phyloP scores from a whole-genome alignment of 2,888 invertebrate genomes.

The Caenorhabditis sp. region DNA sequence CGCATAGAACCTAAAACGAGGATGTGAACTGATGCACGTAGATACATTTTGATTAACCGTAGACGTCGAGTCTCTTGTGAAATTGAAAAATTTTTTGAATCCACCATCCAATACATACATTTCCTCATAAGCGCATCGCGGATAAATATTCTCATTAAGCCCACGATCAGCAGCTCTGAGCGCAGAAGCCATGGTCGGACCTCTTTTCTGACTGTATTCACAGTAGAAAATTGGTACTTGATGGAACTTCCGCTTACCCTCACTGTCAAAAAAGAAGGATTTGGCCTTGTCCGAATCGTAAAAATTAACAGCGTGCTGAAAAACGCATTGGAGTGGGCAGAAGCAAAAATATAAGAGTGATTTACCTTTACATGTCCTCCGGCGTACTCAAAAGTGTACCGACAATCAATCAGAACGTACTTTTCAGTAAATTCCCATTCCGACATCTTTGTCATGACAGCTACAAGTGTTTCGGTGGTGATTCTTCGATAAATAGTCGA shows the following conservation, averaged over 20 bases:
- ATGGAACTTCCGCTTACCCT: neutral
- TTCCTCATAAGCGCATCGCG: conserved; percentile 88
- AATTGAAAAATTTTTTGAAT: conserved; percentile 85
- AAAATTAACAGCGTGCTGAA: conserved; percentile 46
- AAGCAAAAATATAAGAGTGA: neutral
- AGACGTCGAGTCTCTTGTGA: too few species aligned
- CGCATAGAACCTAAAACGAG: conserved; percentile 13
- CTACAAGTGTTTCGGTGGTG: conserved; percentile 25
- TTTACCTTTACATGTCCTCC: conserved; percentile 57
- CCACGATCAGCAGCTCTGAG: conserved; percentile 89
- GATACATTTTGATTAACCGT: too few species aligned
- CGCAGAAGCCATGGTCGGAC: conserved; percentile 88
- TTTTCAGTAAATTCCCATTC: conserved; percentile 2
- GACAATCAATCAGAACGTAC: conserved; percentile 57
- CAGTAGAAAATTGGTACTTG: conserved; percentile 80
- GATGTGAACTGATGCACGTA: neutral
- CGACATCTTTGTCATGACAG: conserved; percentile 17
- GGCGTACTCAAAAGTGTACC: conserved; percentile 57
- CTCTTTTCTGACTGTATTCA: conserved; percentile 96
- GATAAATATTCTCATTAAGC: conserved; percentile 85
- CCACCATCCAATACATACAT: conserved; percentile 92
- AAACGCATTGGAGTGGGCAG: neutral
- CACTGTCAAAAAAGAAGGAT: conserved; percentile 35
- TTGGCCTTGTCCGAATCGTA: conserved; percentile 32
- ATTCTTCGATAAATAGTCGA: conserved; percentile 50